Conservation (phyloP, 2,888 invertebrate species). For the Euplagia quadripunctaria region DNA sequence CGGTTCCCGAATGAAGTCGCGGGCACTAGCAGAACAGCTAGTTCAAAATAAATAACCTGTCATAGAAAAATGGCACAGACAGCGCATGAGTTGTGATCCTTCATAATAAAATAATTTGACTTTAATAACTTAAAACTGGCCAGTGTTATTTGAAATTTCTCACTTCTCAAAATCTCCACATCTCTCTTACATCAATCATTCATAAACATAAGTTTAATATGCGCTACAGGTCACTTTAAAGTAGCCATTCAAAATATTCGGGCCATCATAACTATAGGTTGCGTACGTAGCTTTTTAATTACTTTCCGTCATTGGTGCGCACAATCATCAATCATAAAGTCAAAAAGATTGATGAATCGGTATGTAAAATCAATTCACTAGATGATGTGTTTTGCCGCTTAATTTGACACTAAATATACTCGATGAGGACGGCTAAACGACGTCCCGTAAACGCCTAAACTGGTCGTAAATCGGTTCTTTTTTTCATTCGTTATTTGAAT, state of each 20-base stretch:
- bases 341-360: slow-evolving; percentile 81
- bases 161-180: slow-evolving; percentile 11
- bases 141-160: slow-evolving; percentile 55
- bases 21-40: too few relatives aligned
- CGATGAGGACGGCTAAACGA: slow-evolving; percentile 53
- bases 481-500: slow-evolving; percentile 48
- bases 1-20: too few relatives aligned
- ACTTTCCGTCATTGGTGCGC: slow-evolving; percentile 76
- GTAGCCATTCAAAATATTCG: slow-evolving; percentile 49
- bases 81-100: slow-evolving; percentile 63
- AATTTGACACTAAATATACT: slow-evolving; percentile 84
- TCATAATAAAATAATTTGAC: slow-evolving; percentile 77
- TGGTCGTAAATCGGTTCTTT: slow-evolving; percentile 46
- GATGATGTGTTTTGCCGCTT: slow-evolving; percentile 79
- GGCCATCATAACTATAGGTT: slow-evolving; percentile 61
- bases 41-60: slow-evolving; percentile 75
- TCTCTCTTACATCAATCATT: not conserved
- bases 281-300: slow-evolving; percentile 78
- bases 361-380: slow-evolving; percentile 78
- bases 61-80: slow-evolving; percentile 66
- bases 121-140: slow-evolving; percentile 52
- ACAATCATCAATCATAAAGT: slow-evolving; percentile 84
- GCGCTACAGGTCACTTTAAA: slow-evolving; percentile 3
- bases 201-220: slow-evolving; percentile 12
- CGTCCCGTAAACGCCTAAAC: slow-evolving; percentile 49